These are phyloP conservation scores for Oscheius sp. DNA, from an alignment of 2,888 invertebrate species.

Conservation along the genomic window DNA sequence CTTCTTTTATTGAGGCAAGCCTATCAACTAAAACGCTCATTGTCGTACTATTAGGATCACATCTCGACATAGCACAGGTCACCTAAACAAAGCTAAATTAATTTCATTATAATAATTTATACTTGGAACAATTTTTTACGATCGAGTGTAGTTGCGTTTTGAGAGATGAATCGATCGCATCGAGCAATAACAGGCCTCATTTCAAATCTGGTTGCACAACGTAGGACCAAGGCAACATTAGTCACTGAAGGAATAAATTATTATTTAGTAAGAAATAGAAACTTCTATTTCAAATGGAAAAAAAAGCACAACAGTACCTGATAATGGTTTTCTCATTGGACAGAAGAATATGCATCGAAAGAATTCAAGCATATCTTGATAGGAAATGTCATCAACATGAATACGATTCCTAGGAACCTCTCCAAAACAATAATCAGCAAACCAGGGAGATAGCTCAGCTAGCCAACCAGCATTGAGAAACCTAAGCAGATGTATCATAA, in stretches of 20 bases:
- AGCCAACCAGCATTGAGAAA: slow-evolving; percentile 67
- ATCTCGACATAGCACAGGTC: slow-evolving; percentile 59
- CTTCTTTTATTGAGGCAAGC: slow-evolving; percentile 57
- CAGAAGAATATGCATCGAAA: slow-evolving; percentile 65
- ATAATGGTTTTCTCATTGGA: slow-evolving; percentile 62
- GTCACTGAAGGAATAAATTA: slow-evolving; percentile 47
- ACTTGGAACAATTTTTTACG: slow-evolving; percentile 64
- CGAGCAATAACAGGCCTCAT: slow-evolving; percentile 61
- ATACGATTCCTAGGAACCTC: slow-evolving; percentile 45
- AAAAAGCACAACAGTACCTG: slow-evolving; percentile 42
- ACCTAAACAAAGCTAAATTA: slow-evolving; percentile 45
- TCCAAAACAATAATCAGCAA: slow-evolving; percentile 52
- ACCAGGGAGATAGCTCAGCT: slow-evolving; percentile 64
- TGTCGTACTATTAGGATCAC: slow-evolving; percentile 62
- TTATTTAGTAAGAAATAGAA: no score
- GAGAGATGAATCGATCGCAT: slow-evolving; percentile 61
- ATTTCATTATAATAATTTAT: not conserved
- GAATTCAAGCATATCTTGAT: slow-evolving; percentile 61
- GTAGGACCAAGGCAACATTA: slow-evolving; percentile 60
- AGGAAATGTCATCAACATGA: slow-evolving; percentile 53
- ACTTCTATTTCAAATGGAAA: no score
- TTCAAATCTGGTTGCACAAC: slow-evolving; percentile 58
- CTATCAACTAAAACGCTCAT: slow-evolving; percentile 61
- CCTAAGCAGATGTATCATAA: slow-evolving; percentile 34
- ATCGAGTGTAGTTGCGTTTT: slow-evolving; percentile 56